Evolutionary conservation across 2,888 invertebrate species (phyloP).

Genomic region (Microplitis manilae): DNA sequence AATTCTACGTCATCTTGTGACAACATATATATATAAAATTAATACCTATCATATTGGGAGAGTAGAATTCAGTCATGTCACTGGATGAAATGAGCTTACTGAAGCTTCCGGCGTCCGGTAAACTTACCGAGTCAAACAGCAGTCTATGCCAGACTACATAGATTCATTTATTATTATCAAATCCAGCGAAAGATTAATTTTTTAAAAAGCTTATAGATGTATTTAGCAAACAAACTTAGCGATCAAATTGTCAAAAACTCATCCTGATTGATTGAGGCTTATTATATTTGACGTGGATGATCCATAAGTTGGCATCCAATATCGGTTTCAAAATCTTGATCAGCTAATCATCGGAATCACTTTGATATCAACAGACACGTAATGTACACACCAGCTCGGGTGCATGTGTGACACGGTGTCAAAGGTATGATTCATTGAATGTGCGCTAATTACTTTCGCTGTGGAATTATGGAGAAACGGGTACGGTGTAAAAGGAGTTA

Average conservation of each 20-base stretch:
- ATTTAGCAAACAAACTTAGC: no score
- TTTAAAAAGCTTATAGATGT: no score
- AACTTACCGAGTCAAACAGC: conserved; percentile 3
- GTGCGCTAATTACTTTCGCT: neutral
- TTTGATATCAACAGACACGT: neutral
- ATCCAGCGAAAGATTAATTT: no score
- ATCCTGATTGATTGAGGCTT: neutral
- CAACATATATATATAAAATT: conserved; percentile 12
- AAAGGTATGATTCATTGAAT: neutral
- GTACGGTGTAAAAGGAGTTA: neutral
- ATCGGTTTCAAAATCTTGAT: neutral
- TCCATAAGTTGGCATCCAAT: neutral
- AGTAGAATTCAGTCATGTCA: neutral
- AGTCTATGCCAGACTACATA: conserved; percentile 7
- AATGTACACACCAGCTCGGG: neutral
- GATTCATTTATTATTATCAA: neutral
- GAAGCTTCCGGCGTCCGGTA: conserved; percentile 18
- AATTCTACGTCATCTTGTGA: conserved; percentile 42
- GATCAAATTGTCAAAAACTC: no score
- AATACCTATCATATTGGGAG: neutral
- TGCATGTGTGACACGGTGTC: neutral
- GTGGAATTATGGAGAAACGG: neutral
- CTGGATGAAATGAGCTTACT: conserved; percentile 22
- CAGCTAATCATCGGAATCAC: neutral
- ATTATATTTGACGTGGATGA: neutral